Evolutionary conservation across 2,797 vertebrate genomes (phyloP).

Genomic region (Arctocebus calabarensis): DNA sequence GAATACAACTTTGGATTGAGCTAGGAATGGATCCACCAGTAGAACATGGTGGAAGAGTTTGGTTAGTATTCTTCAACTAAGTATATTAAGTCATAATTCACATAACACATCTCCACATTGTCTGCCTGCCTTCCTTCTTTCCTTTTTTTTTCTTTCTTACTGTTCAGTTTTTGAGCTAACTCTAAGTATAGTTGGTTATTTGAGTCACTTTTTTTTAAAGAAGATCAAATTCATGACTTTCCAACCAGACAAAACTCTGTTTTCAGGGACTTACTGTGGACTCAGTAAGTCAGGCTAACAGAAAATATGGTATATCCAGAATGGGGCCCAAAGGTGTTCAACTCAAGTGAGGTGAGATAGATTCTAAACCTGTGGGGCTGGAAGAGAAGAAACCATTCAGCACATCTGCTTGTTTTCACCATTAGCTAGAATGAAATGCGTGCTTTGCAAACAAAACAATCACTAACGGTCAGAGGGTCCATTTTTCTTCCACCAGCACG

Average conservation of each 20-base stretch:
- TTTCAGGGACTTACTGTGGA: constrained; percentile 79
- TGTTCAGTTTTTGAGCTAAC: constrained; percentile 44
- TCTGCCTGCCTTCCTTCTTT: not conserved
- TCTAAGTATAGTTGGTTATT: not conserved
- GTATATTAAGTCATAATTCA: not conserved
- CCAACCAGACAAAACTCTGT: constrained; percentile 73
- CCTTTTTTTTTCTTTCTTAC: not conserved
- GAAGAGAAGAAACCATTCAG: constrained; percentile 64
- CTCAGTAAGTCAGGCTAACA: constrained; percentile 75
- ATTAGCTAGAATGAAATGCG: constrained; percentile 83
- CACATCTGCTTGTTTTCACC: constrained; percentile 74
- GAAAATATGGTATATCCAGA: constrained; percentile 77
- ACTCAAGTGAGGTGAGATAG: constrained; percentile 68
- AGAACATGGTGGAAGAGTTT: not conserved
- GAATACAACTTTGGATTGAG: constrained; percentile 40
- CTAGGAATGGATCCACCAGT: not conserved
- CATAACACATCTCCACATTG: not conserved
- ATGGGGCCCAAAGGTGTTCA: constrained; percentile 75
- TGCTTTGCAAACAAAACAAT: constrained; percentile 85
- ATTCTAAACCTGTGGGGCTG: constrained; percentile 50
- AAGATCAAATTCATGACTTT: constrained; percentile 81
- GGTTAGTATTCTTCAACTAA: not conserved
- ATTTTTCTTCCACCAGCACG: constrained; percentile 81
- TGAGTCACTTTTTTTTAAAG: constrained; percentile 75
- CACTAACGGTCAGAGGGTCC: constrained; percentile 83